A percentile compares a stretch with the other conserved stretches of the same genome.
Conservation (phyloP, 2,113 vertebrate genomes). For the Eulacestoma nigropectus region DNA sequence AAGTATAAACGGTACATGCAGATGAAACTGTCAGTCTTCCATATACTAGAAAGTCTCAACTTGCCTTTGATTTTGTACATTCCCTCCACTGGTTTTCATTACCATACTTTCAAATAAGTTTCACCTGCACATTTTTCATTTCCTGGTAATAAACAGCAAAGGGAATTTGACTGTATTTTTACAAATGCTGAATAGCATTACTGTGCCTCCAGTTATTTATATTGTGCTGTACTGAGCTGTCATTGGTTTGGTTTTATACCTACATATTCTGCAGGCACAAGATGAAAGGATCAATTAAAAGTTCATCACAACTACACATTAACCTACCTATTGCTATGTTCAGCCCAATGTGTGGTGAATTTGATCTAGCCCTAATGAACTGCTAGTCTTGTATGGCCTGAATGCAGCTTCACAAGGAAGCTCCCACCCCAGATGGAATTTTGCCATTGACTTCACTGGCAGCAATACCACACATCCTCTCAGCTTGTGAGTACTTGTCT, state of each 20-base stretch:
- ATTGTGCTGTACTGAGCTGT: background rate
- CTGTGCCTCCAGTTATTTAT: slow-evolving; percentile 10
- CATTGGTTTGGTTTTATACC: background rate
- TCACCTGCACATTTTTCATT: background rate
- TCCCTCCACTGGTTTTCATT: slow-evolving; percentile 1
- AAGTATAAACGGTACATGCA: background rate
- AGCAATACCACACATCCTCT: background rate
- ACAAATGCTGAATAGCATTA: background rate
- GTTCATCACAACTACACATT: background rate
- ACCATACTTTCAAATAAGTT: background rate
- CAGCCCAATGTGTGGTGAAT: background rate
- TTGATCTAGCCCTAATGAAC: background rate
- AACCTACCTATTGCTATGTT: background rate
- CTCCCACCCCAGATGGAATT: background rate
- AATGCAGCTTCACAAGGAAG: background rate
- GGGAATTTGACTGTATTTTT: background rate
- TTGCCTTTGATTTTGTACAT: background rate
- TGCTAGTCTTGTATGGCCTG: background rate
- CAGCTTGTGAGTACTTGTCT: background rate
- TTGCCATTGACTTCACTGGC: background rate
- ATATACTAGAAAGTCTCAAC: background rate
- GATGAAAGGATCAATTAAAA: background rate
- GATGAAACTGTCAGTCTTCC: background rate
- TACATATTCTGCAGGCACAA: background rate
- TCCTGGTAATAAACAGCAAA: slow-evolving; percentile 4